Evolutionary conservation across 2,888 invertebrate species (phyloP).

Genomic region (Corythucha ciliata): DNA sequence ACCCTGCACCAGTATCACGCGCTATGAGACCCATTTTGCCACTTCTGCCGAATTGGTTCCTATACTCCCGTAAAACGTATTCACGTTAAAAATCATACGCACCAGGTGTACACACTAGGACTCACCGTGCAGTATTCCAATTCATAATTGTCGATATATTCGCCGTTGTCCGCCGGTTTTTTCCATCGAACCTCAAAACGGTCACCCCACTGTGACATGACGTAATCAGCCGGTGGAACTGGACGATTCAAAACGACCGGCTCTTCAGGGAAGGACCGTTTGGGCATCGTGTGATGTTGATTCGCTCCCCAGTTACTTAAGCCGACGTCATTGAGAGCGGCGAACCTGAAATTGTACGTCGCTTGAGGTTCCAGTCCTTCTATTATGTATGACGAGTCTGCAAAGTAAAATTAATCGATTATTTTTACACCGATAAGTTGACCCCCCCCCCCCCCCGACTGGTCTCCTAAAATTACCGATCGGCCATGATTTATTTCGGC

Average conservation of each 20-base stretch:
- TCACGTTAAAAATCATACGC: no score
- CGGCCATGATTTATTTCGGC: constrained; percentile 67
- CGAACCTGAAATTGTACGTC: constrained; percentile 72
- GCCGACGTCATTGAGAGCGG: constrained; percentile 76
- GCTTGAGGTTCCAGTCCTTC: constrained; percentile 69
- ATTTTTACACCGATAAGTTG: background rate
- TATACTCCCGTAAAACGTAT: no score
- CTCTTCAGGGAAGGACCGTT: constrained; percentile 61
- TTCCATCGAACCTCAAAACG: constrained; percentile 76
- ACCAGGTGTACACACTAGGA: no score
- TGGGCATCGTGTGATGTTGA: constrained; percentile 60
- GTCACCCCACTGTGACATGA: constrained; percentile 59
- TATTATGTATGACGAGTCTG: constrained; percentile 55
- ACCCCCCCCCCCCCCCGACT: no score
- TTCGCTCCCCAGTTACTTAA: constrained; percentile 62
- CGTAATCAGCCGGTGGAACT: constrained; percentile 43
- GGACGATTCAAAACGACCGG: constrained; percentile 52
- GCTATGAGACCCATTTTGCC: no score
- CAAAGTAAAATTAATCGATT: constrained; percentile 10
- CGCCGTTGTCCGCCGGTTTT: constrained; percentile 80
- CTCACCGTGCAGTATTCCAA: constrained; percentile 72
- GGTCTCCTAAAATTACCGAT: constrained; percentile 43
- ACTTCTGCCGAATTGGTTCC: no score
- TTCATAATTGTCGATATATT: constrained; percentile 73
- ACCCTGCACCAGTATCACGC: no score